Conservation (phyloP, 2,797 vertebrate genomes). For the Sebastes umbrosus region DNA sequence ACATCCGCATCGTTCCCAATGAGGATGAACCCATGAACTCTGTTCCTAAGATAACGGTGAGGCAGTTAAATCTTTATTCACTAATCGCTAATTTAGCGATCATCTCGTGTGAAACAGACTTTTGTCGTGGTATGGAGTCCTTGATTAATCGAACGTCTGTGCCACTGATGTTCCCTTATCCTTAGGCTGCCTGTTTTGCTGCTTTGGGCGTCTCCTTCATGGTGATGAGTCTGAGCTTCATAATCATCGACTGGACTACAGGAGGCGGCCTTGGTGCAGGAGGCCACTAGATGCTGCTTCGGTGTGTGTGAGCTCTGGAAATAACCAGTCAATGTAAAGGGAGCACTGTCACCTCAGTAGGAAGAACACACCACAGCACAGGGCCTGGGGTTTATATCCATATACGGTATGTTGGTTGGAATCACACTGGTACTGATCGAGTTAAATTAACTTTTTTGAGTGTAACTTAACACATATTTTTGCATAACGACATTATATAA, state of each 20-base stretch:
- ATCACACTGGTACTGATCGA: constrained; percentile 5
- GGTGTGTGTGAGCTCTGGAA: not conserved
- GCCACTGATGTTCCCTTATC: not conserved
- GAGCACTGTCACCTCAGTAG: constrained; percentile 26
- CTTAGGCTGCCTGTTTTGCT: constrained; percentile 91
- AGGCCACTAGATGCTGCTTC: constrained; percentile 86
- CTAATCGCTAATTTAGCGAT: not conserved
- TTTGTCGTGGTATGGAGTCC: not conserved
- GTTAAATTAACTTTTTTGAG: constrained; percentile 27
- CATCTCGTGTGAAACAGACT: not conserved
- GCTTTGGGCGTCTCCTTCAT: constrained; percentile 92
- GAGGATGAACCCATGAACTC: constrained; percentile 93
- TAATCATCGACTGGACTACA: constrained; percentile 92
- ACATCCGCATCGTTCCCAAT: constrained; percentile 95
- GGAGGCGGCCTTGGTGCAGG: constrained; percentile 82
- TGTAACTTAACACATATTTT: constrained; percentile 26
- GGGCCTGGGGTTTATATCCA: not conserved
- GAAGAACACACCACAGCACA: constrained; percentile 32
- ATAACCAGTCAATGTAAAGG: constrained; percentile 21
- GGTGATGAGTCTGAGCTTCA: constrained; percentile 98
- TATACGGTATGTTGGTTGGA: not conserved
- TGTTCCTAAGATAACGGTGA: constrained; percentile 91
- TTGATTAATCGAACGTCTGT: not conserved
- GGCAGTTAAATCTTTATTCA: constrained; percentile 26
- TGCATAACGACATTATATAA: constrained; percentile 10